Conservation (phyloP, 2,888 invertebrate genomes). For the Tolmerus cingulatus region DNA sequence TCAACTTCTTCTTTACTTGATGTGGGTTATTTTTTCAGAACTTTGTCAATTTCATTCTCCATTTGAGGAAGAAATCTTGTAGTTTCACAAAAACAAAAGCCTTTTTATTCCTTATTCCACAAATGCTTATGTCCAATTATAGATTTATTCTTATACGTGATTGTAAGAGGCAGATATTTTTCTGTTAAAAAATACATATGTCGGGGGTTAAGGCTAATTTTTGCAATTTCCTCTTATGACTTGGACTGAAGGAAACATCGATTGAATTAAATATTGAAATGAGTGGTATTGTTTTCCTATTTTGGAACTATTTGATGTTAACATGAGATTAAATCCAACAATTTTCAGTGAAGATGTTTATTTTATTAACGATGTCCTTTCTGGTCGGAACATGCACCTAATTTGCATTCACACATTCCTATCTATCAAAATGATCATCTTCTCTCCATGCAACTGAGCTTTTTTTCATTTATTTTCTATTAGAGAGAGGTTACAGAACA, state of each 20-base stretch:
- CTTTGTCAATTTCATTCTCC: neutral
- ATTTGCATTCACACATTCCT: neutral
- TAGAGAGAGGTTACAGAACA: too few species aligned
- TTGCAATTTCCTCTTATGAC: neutral
- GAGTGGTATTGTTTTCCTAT: neutral
- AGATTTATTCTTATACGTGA: neutral
- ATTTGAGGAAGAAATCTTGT: neutral
- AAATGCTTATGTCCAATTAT: neutral
- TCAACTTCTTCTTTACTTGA: neutral
- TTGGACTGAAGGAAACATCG: neutral
- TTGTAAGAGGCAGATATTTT: neutral
- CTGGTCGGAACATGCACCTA: neutral
- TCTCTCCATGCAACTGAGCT: neutral
- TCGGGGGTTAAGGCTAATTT: neutral
- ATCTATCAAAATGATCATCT: neutral
- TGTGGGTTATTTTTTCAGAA: neutral
- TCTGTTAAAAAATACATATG: neutral
- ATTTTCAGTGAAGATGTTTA: neutral
- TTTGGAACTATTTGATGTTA: neutral
- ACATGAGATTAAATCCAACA: neutral
- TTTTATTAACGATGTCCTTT: neutral
- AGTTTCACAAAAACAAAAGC: neutral
- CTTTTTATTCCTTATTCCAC: neutral
- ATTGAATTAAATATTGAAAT: neutral
- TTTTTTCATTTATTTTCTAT: too few species aligned